A percentile compares a stretch with the other conserved stretches of the same genome.
Conservation (phyloP, 2,888 invertebrate species). For the Cheilosia urbana region DNA sequence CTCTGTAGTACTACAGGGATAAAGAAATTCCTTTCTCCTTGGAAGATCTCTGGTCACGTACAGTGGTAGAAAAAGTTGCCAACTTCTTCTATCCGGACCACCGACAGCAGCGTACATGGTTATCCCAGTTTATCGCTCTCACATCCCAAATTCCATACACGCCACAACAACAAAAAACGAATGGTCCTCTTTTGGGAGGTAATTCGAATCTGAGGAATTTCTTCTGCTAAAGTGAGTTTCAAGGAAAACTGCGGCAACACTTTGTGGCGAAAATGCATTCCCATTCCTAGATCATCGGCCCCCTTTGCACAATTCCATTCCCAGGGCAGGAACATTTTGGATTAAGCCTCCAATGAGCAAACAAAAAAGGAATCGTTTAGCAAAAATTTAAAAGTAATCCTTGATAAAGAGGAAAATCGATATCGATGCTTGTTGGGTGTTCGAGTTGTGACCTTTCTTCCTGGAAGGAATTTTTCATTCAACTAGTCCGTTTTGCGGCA, state of each 20-base stretch:
- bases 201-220: conserved; percentile 70
- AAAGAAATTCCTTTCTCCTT: conserved; percentile 32
- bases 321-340: conserved; percentile 23
- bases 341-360: conserved; percentile 48
- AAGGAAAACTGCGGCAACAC: conserved; percentile 66
- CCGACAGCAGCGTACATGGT: conserved; percentile 27
- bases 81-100: conserved; percentile 42
- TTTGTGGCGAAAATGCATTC: conserved; percentile 63
- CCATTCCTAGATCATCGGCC: conserved; percentile 26
- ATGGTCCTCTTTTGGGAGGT: conserved; percentile 48
- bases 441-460: conserved; percentile 60
- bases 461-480: conserved; percentile 52
- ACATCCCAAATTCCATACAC: conserved; percentile 48
- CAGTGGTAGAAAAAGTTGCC: conserved; percentile 6
- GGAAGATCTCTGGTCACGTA: conserved; percentile 63
- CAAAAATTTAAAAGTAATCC: conserved; percentile 10
- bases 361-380: conserved; percentile 22
- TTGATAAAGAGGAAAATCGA: conserved; percentile 22
- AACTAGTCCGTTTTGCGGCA: conserved; percentile 36
- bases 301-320: conserved; percentile 38
- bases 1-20: conserved; percentile 53
- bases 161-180: conserved; percentile 10
- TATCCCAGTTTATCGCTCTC: conserved; percentile 17
- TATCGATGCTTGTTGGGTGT: conserved; percentile 72
- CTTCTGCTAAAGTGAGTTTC: conserved; percentile 57